A percentile compares a stretch with the other conserved stretches of the same genome.
Conservation (phyloP, 2,888 invertebrate genomes). For the Pseudanteris insignis region DNA sequence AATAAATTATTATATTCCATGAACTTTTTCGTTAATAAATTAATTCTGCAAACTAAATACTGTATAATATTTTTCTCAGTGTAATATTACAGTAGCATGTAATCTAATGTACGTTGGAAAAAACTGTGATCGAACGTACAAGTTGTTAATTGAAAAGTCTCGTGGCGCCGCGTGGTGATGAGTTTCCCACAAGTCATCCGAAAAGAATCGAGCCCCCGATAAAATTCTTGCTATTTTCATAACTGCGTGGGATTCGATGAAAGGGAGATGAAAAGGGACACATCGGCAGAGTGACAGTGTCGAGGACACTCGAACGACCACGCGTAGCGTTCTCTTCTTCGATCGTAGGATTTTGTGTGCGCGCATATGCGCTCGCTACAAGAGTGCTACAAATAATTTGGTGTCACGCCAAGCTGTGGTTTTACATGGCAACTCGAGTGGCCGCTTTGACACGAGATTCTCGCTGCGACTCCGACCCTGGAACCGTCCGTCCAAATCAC, state of each 20-base stretch:
- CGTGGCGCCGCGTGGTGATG: neutral
- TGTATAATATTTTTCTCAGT: too few relatives aligned
- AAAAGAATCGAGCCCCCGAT: conserved; percentile 9
- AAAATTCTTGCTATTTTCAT: conserved; percentile 38
- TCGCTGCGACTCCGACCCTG: conserved; percentile 6
- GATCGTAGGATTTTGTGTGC: conserved; percentile 29
- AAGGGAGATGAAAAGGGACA: conserved; percentile 33
- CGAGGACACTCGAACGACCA: conserved; percentile 57
- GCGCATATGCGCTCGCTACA: conserved; percentile 32
- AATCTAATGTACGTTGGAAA: too few relatives aligned
- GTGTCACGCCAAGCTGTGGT: conserved; percentile 63
- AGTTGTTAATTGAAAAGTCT: too few relatives aligned
- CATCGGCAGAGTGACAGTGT: conserved; percentile 54
- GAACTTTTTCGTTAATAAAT: too few relatives aligned
- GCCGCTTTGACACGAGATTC: conserved; percentile 32
- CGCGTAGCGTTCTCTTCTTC: conserved; percentile 52
- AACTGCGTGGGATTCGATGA: conserved; percentile 30
- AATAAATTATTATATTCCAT: neutral
- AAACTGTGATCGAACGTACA: too few relatives aligned
- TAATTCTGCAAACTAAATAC: too few relatives aligned
- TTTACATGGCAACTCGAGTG: conserved; percentile 58
- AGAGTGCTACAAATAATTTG: conserved; percentile 51
- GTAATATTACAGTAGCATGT: too few relatives aligned
- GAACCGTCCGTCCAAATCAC: neutral
- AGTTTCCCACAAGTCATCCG: conserved; percentile 11